Percentiles rank a stretch among this genome's conserved stretches.
Evolutionary conservation across 2,113 vertebrate genomes (phyloP).

Genomic region (Ursus arctos): DNA sequence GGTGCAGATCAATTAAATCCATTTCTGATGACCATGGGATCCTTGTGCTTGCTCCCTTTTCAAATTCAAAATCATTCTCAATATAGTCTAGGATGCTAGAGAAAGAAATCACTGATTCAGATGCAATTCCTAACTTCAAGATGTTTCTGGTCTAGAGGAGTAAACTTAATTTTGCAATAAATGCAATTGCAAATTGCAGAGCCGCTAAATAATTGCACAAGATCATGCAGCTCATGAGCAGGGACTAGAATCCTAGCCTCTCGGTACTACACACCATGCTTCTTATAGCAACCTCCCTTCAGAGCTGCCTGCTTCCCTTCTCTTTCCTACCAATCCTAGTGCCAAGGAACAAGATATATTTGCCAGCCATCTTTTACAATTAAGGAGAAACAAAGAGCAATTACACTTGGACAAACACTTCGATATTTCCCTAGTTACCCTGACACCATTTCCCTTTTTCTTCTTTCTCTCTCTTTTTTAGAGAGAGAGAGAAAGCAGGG

Average conservation of each 20-base stretch:
- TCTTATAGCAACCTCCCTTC: background rate
- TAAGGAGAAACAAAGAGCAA: background rate
- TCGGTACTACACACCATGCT: background rate
- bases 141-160: background rate
- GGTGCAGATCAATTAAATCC: slow-evolving; percentile 17
- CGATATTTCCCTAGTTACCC: background rate
- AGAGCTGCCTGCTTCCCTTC: background rate
- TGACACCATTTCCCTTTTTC: background rate
- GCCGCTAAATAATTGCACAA: background rate
- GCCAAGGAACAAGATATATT: background rate
- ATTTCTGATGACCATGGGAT: background rate
- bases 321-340: background rate
- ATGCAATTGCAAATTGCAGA: background rate
- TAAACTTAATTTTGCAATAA: slow-evolving; percentile 23
- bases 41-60: slow-evolving; percentile 11
- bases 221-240: background rate
- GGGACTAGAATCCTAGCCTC: background rate
- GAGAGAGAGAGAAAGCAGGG: background rate
- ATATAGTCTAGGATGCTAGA: background rate
- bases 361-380: slow-evolving; percentile 2
- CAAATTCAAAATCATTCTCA: slow-evolving; percentile 34
- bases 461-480: too few species aligned
- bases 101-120: slow-evolving; percentile 35
- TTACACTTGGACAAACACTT: background rate
- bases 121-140: background rate